A percentile compares a stretch with the other conserved stretches of the same genome.
Evolutionary conservation across 2,888 invertebrate species (phyloP).

Genomic region (Drosophila mimetica): DNA sequence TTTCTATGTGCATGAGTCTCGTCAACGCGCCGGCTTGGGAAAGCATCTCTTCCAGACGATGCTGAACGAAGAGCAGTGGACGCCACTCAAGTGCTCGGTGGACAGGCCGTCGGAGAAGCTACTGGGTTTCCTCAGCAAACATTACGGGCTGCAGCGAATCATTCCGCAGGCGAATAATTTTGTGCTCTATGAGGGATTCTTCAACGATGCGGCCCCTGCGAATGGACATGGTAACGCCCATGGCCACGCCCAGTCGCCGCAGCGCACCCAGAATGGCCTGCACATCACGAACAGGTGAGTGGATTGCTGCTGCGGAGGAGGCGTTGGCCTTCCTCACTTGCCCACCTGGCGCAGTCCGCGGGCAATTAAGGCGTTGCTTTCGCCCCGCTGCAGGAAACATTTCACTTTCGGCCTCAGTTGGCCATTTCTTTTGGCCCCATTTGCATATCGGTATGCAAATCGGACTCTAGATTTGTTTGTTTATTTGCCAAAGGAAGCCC

Average conservation of each 20-base stretch:
- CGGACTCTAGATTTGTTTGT: conserved; percentile 46
- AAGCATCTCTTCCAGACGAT: conserved; percentile 93
- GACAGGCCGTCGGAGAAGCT: conserved; percentile 97
- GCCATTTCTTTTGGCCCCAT: conserved; percentile 66
- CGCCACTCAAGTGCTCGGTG: conserved; percentile 92
- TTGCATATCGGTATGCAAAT: conserved; percentile 78
- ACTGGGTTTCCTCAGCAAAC: conserved; percentile 92
- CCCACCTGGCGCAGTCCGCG: conserved; percentile 23
- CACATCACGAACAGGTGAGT: conserved; percentile 83
- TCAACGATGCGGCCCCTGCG: conserved; percentile 81
- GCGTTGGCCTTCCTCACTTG: conserved; percentile 9
- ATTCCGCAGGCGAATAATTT: conserved; percentile 95
- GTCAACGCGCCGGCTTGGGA: conserved; percentile 94
- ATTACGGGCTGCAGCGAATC: conserved; percentile 88
- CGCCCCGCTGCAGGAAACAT: conserved; percentile 69
- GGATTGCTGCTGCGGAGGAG: background rate
- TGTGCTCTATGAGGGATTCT: conserved; percentile 93
- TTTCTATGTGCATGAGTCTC: conserved; percentile 94
- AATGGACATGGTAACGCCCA: conserved; percentile 53
- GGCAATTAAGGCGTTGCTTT: conserved; percentile 57
- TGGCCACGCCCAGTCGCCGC: conserved; percentile 48
- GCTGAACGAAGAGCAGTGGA: conserved; percentile 89
- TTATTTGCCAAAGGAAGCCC: conserved; percentile 37
- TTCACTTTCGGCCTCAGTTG: conserved; percentile 72
- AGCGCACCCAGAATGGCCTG: conserved; percentile 67